Evolutionary conservation across 2,113 vertebrate genomes (phyloP).

Genomic region (Percopsis transmontana): DNA sequence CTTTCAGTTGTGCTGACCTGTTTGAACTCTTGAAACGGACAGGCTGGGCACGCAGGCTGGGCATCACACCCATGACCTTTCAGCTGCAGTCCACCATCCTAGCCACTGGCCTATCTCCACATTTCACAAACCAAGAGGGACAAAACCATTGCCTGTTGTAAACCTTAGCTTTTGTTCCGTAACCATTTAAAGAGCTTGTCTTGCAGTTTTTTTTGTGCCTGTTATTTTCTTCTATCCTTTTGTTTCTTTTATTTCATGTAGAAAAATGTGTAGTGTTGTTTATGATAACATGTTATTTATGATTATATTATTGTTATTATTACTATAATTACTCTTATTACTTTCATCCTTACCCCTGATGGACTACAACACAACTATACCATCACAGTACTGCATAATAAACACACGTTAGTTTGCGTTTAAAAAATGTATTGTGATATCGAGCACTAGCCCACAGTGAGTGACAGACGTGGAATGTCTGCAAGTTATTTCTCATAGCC

Average conservation of each 20-base stretch:
- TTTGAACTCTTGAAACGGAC: background rate
- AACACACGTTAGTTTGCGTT: no score
- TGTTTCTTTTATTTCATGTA: no score
- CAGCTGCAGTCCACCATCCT: no score
- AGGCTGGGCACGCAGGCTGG: no score
- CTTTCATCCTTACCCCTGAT: background rate
- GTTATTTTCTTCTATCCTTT: background rate
- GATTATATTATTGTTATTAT: no score
- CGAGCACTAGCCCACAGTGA: conserved; percentile 25
- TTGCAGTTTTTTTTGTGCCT: background rate
- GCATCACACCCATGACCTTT: background rate
- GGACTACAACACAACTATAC: background rate
- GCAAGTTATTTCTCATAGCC: conserved; percentile 35
- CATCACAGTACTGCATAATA: background rate
- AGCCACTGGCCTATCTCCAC: no score
- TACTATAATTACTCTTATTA: conserved; percentile 2
- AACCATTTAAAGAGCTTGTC: background rate
- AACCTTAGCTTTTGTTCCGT: no score
- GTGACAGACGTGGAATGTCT: conserved; percentile 45
- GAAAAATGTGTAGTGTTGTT: background rate
- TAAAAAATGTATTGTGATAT: background rate
- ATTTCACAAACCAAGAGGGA: no score
- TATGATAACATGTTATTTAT: background rate
- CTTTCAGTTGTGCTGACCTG: conserved; percentile 3
- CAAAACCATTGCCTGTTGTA: no score